Evolutionary conservation across 2,888 invertebrate genomes (phyloP).

Genomic region (Megamerina dolium): DNA sequence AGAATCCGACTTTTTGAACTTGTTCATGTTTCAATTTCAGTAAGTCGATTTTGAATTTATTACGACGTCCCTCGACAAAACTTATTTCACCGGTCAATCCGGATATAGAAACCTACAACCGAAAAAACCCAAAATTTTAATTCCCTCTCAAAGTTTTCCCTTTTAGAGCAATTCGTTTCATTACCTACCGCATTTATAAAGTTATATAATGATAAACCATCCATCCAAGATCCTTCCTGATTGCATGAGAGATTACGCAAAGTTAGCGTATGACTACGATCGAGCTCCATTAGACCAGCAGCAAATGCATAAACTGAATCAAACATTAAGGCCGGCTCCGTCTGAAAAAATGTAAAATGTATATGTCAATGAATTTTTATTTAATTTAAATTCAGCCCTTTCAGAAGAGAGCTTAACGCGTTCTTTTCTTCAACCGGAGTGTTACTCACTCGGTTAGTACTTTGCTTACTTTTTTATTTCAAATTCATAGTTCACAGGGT

Average conservation of each 20-base stretch:
- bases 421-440: no score
- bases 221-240: slow-evolving; percentile 69
- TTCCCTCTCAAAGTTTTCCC: no score
- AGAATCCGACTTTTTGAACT: slow-evolving; percentile 74
- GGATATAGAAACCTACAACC: slow-evolving; percentile 65
- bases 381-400: no score
- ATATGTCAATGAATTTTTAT: no score
- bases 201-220: slow-evolving; percentile 69
- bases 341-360: no score
- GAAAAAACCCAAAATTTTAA: no score
- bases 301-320: slow-evolving; percentile 81
- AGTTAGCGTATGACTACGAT: slow-evolving; percentile 61
- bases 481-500: no score
- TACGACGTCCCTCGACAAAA: slow-evolving; percentile 77
- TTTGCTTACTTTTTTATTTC: no score
- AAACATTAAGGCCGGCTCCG: slow-evolving; percentile 78
- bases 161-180: neutral
- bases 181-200: slow-evolving; percentile 63
- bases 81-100: slow-evolving; percentile 84
- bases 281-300: slow-evolving; percentile 67
- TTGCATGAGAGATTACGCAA: slow-evolving; percentile 78
- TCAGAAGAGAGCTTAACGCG: no score
- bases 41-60: slow-evolving; percentile 78
- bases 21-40: slow-evolving; percentile 74
- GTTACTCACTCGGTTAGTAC: no score